Conservation (phyloP, 92 coral and sea anemone species). For the Epizoanthus illoricatus region DNA sequence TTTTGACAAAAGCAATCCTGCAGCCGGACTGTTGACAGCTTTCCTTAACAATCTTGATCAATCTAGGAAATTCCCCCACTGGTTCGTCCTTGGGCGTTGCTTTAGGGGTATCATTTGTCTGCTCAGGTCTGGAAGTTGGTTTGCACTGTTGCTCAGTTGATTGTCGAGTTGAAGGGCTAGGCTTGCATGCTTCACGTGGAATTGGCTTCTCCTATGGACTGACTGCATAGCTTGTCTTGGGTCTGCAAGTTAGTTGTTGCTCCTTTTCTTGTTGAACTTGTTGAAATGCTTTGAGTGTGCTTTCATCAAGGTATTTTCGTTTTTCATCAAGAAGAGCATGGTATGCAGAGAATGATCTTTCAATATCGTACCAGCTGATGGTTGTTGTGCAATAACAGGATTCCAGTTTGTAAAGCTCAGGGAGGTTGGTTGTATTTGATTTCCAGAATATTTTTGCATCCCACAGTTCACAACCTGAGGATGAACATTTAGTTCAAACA, state of each 20-base stretch:
- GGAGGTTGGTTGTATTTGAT: constrained; percentile 37
- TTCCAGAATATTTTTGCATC: too few species aligned
- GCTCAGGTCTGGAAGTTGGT: too few species aligned
- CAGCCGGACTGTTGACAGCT: too few species aligned
- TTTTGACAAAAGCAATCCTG: too few species aligned
- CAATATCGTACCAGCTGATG: constrained; percentile 53
- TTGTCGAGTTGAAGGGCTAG: too few species aligned
- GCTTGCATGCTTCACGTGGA: too few species aligned
- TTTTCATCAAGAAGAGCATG: constrained; percentile 55
- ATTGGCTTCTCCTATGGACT: too few species aligned
- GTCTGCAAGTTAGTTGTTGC: background rate
- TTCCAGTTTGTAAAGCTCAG: constrained; percentile 56
- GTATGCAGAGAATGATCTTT: constrained; percentile 65
- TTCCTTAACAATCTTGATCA: background rate
- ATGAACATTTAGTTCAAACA: too few species aligned
- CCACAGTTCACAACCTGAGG: too few species aligned
- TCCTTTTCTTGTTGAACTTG: constrained; percentile 14
- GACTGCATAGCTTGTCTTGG: too few species aligned
- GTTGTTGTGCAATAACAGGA: constrained; percentile 64
- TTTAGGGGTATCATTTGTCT: too few species aligned
- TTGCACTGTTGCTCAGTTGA: too few species aligned
- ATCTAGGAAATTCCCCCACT: background rate
- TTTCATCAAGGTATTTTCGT: constrained; percentile 54
- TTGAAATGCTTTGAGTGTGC: constrained; percentile 54
- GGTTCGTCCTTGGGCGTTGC: constrained; percentile 1